Base-by-base conservation (phyloP, 1,140 invertebrate genomes). In the Bombyx mandarina region DNA sequence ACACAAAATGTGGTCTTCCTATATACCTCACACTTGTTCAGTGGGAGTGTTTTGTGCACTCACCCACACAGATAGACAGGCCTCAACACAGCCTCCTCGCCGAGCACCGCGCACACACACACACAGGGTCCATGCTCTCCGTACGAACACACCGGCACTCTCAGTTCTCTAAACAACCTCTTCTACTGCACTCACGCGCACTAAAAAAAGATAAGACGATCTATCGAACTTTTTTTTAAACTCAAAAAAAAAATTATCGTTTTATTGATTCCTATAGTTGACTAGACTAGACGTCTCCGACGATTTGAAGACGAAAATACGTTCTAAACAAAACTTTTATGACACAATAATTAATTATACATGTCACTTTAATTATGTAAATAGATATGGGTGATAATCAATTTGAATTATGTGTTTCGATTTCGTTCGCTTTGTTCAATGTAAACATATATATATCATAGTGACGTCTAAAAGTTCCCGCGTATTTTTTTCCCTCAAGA, bases 141-240 rank as follows among this genome's bases (percentile, higher is more conserved):
- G 63, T 71, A 86, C 81, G 61, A 74, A 81, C 79, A 85, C 83
- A 83, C 66, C 71, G 76, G 72, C 77, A 85, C 83, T 81, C 82
- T 86, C 83, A 86, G 83, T 86, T 67, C 59, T 65, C 78, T 69
- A 84, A 71, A 83, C 79, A 79, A 84, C 83, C 80, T 87, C 83
- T 75, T 79, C 74, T 75, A 73, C 79, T 82, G 80, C 83, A 87
- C 83, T 87, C 83, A 87, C 83, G 82, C 83, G 83, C 83, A 87
- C 71, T 66, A 84, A 86, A 84, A 86, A 86, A 86, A 86, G 74
- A 82, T 75, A 81, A 79, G 75, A 79, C 79, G 81, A 80, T 82
- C 78, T 82, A 84, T 83, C 76, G 77, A 83, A 83, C 77, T 84
- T 84, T 85, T 45, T 80, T 83, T 77, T 69, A 72, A 84, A 78